Evolutionary conservation across 2,113 vertebrate genomes (phyloP).

Genomic region (Chroicocephalus ridibundus): DNA sequence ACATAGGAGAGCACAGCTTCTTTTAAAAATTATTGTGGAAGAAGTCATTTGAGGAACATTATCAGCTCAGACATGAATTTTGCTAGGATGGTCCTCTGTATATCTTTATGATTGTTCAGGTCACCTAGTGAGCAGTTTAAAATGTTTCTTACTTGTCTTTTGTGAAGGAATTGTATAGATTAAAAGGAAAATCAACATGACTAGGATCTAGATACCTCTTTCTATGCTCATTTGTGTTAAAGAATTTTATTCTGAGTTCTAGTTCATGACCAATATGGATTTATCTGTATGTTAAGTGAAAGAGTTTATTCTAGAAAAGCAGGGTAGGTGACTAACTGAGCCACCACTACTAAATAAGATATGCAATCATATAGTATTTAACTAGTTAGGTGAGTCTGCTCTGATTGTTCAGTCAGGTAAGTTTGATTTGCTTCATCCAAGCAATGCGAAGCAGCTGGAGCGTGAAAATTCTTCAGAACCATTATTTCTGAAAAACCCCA

Average conservation of each 20-base stretch:
- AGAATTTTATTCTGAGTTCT: background rate
- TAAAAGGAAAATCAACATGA: background rate
- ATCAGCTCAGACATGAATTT: background rate
- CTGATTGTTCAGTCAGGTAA: background rate
- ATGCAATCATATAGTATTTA: background rate
- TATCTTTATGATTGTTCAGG: background rate
- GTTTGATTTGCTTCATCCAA: background rate
- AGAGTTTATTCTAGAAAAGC: background rate
- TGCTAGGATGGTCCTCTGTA: background rate
- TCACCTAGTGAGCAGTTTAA: background rate
- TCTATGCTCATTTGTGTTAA: background rate
- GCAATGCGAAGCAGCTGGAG: background rate
- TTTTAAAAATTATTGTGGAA: background rate
- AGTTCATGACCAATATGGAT: background rate
- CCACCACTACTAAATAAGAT: background rate
- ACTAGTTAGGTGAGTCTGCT: background rate
- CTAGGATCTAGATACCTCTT: background rate
- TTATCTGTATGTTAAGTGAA: background rate
- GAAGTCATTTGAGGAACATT: background rate
- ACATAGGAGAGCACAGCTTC: background rate
- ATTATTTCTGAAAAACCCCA: background rate
- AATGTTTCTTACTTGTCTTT: background rate
- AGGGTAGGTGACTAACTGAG: background rate
- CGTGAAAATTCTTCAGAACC: background rate
- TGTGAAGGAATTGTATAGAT: background rate